Evolutionary conservation across 2,888 invertebrate genomes (phyloP).

Genomic region (Bruchidius siliquastri): DNA sequence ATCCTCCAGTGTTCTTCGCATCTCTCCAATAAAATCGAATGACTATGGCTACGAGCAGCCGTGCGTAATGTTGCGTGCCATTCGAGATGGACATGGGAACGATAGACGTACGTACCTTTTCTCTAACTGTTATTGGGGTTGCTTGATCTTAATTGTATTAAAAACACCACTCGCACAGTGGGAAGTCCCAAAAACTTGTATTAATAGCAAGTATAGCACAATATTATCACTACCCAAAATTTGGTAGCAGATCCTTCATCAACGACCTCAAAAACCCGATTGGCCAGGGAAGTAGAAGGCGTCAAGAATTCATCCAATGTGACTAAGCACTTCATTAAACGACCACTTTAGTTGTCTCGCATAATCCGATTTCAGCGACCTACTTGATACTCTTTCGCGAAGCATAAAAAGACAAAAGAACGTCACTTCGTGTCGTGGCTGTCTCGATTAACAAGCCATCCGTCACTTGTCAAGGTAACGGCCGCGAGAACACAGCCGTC

Average conservation of each 20-base stretch:
- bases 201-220: too few relatives aligned
- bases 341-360: background rate
- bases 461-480: background rate
- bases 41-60: constrained; percentile 16
- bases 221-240: too few relatives aligned
- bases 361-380: background rate
- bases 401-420: background rate
- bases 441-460: background rate
- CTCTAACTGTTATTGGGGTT: background rate
- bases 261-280: background rate
- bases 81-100: background rate
- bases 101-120: background rate
- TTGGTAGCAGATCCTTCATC: too few relatives aligned
- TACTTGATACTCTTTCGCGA: background rate
- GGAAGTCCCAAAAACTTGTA: too few relatives aligned
- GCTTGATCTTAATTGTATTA: background rate
- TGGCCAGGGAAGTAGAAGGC: background rate
- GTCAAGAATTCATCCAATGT: background rate
- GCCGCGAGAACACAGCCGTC: background rate
- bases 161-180: background rate
- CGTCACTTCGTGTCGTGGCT: background rate
- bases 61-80: constrained; percentile 29
- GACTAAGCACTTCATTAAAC: background rate
- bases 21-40: constrained; percentile 20
- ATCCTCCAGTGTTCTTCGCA: background rate